Evolutionary conservation across 1,140 invertebrate species (phyloP).

Genomic region (Camponotus floridanus): DNA sequence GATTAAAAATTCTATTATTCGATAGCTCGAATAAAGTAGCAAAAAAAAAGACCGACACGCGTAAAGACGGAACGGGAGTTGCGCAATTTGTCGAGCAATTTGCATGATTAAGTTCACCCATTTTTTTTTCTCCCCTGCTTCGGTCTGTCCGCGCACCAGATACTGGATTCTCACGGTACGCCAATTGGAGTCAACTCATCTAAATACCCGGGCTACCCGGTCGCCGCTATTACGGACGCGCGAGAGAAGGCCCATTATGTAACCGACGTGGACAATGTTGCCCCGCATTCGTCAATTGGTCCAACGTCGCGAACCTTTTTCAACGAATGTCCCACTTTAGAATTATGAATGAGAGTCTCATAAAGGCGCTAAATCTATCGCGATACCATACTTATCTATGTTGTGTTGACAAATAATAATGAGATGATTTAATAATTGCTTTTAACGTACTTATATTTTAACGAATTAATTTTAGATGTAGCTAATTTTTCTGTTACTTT

Average conservation of each 20-base stretch:
- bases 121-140: constrained; percentile 60
- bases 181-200: constrained; percentile 78
- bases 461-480: too few species aligned
- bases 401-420: neutral
- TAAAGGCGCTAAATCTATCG: constrained; percentile 22
- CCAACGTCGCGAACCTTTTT: constrained; percentile 51
- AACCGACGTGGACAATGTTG: constrained; percentile 73
- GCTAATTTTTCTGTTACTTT: neutral
- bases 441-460: neutral
- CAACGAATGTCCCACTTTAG: constrained; percentile 48
- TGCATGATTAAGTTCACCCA: constrained; percentile 76
- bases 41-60: neutral
- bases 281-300: constrained; percentile 71
- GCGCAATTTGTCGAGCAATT: constrained; percentile 69
- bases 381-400: neutral
- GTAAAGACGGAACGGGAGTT: constrained; percentile 63
- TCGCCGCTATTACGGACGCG: constrained; percentile 63
- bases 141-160: constrained; percentile 70
- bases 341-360: constrained; percentile 47
- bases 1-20: neutral
- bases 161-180: constrained; percentile 78
- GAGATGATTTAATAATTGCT: neutral
- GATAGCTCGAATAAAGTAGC: neutral
- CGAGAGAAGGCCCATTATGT: constrained; percentile 69
- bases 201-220: constrained; percentile 75